phyloP scores from a whole-genome alignment of 2,797 vertebrate genomes.

The Siniperca scherzeri region DNA sequence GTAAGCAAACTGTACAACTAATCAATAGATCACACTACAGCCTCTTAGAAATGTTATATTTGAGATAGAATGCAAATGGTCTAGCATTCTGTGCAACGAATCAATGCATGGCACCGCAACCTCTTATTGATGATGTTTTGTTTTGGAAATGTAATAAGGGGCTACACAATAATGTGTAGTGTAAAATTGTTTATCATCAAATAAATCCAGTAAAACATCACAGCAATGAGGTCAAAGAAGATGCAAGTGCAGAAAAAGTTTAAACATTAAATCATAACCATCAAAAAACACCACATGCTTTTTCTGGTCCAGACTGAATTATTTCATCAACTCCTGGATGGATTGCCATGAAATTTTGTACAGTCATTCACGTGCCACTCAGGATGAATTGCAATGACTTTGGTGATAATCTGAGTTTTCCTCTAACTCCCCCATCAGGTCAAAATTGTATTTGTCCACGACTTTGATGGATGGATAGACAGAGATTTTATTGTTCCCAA shows the following conservation, averaged over 20 bases:
- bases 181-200: neutral
- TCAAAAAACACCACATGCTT: neutral
- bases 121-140: slow-evolving; percentile 11
- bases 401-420: neutral
- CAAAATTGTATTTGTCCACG: neutral
- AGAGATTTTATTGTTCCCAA: too few relatives aligned
- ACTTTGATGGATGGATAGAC: too few relatives aligned
- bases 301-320: neutral
- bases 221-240: neutral
- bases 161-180: neutral
- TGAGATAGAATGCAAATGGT: slow-evolving; percentile 21
- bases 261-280: neutral
- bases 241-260: neutral
- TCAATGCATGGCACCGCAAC: slow-evolving; percentile 19
- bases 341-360: neutral
- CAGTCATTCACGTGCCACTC: neutral
- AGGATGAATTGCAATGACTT: neutral
- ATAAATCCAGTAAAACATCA: neutral
- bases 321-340: neutral
- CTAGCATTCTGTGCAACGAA: neutral
- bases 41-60: slow-evolving; percentile 34
- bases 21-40: slow-evolving; percentile 45
- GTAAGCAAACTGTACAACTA: slow-evolving; percentile 28
- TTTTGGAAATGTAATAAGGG: slow-evolving; percentile 22
- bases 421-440: neutral